Evolutionary conservation across 2,113 vertebrate species (phyloP), one percentile per base, ranked within the genome.

Genomic region (Microtus montanus): DNA sequence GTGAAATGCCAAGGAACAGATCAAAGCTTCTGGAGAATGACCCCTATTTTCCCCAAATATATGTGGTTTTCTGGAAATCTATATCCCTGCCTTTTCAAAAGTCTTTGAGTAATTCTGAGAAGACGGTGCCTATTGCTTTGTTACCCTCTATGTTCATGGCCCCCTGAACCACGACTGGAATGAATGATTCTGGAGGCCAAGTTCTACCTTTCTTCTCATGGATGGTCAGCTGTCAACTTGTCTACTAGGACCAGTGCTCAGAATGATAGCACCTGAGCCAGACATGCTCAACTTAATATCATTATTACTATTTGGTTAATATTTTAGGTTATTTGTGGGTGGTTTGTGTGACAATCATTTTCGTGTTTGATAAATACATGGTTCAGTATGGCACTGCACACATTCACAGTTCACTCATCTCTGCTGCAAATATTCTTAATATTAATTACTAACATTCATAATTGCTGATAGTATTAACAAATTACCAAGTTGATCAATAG

Each of bases 1-100:
- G 90, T 68, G 95, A 98, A 97, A 97, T 92, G 79, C 68, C 96
- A 98, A 93, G 8, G 6, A 93, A 88, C 4, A 63, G 74, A 96
- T 94, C 90, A 97, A 97, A 97, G 87, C 66, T 89, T 95, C 89
- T 33, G 86, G 64, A 96, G 84, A 97, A 75, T 22, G 1, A 78
- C 91, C 79, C 35, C 17, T 91, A 80, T 84, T 87, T 61, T 41
- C 58, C 80, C 87, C 38, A 93, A 94, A 94, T 84, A 96, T 49
- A 82, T 92, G 95, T 77, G 84, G 86, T 93, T 93, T 92, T 95
- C 58, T 96, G 92, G 52, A 86, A 97, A 90, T 95, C 92, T 78
- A 77, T 75, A 58, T 87, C 68, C 68, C 24, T 26, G 2, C 12
- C 61, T 58, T 80, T 95, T 95, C 66, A 96, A 94, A 63, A 92